Conservation (phyloP, 2,113 vertebrate species). For the Sorex fumeus region DNA sequence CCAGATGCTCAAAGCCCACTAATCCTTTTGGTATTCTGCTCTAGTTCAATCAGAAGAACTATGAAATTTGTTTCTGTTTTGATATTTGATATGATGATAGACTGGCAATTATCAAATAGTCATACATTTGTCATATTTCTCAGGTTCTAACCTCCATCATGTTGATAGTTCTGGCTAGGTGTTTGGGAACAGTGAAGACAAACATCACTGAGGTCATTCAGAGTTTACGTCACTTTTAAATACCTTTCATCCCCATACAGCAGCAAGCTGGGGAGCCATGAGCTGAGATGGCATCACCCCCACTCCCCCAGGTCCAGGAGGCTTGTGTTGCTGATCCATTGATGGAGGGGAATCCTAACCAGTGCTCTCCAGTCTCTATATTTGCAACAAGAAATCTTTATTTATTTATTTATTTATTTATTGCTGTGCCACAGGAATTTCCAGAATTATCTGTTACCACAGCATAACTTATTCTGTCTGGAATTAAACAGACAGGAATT, state of each 20-base stretch:
- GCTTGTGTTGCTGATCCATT: not conserved
- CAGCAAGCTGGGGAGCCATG: not conserved
- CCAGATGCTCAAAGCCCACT: not conserved
- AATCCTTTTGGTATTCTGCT: not conserved
- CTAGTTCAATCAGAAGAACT: not conserved
- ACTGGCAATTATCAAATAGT: not conserved
- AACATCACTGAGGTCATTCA: not conserved
- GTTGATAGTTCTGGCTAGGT: not conserved
- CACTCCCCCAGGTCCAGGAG: not conserved
- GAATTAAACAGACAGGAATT: not conserved
- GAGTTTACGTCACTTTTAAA: not conserved
- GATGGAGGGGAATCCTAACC: not conserved
- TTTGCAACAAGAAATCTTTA: not conserved
- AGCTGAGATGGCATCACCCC: not conserved
- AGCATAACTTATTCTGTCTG: not conserved
- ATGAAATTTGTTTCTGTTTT: not conserved
- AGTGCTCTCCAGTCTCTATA: not conserved
- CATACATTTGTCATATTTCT: not conserved
- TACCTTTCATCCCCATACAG: not conserved
- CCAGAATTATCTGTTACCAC: not conserved
- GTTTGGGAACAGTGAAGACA: not conserved
- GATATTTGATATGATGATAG: not conserved
- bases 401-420: not conserved
- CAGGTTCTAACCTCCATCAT: accelerated
- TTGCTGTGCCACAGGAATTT: slow-evolving; percentile 8